Conservation (phyloP, 2,888 invertebrate species). For the Choreutis nemorana region DNA sequence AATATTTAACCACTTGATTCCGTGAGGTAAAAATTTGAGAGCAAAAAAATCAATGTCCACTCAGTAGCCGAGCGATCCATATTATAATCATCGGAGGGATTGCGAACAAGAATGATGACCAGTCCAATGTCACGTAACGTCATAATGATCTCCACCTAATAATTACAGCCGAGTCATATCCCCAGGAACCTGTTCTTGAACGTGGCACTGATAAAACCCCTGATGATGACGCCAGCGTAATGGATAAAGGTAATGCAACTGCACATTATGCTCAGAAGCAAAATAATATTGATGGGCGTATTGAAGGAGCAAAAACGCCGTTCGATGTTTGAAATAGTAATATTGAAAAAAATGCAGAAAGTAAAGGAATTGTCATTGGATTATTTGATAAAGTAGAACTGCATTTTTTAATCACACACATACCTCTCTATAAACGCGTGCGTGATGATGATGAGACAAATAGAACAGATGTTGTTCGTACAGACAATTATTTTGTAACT, state of each 20-base stretch:
- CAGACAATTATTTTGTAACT: slow-evolving; percentile 34
- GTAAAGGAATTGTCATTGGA: background rate
- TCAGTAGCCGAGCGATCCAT: no score
- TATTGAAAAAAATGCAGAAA: background rate
- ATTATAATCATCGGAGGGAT: no score
- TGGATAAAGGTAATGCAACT: no score
- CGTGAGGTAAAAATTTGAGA: no score
- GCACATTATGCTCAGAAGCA: no score
- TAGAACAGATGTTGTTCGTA: slow-evolving; percentile 43
- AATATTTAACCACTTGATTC: no score
- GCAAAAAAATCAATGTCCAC: no score
- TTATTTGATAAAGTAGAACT: background rate
- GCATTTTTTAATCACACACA: slow-evolving; percentile 10
- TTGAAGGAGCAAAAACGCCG: no score
- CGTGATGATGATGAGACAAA: slow-evolving; percentile 41
- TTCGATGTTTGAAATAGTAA: background rate
- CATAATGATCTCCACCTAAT: slow-evolving; percentile 48
- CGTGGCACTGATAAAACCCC: no score
- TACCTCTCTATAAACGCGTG: slow-evolving; percentile 24
- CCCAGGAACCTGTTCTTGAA: slow-evolving; percentile 26
- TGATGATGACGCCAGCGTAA: no score
- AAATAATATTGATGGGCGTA: no score
- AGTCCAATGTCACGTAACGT: slow-evolving; percentile 55
- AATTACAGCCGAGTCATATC: slow-evolving; percentile 44
- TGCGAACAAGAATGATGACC: no score